A percentile compares a stretch with the other conserved stretches of the same genome.
Evolutionary conservation across 2,888 invertebrate genomes (phyloP).

Genomic region (Caenorhabditis becei): DNA sequence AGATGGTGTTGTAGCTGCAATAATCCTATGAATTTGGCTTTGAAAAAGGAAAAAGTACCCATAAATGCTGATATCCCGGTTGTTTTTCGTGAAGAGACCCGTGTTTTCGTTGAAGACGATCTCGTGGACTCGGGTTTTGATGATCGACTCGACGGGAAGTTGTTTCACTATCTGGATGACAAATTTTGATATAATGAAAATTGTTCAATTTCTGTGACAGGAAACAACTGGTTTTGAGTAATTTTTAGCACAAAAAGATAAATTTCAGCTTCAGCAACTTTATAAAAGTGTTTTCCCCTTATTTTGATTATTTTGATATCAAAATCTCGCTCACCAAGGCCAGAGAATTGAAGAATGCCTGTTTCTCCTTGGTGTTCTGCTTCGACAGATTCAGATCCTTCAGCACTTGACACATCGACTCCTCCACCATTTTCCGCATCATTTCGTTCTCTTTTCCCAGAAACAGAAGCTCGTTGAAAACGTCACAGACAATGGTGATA

Average conservation of each 20-base stretch:
- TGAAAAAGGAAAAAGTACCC: constrained; percentile 13
- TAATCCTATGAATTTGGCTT: not conserved
- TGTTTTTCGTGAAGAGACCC: constrained; percentile 37
- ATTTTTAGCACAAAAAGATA: no score
- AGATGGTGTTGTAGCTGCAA: constrained; percentile 41
- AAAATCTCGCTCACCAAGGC: constrained; percentile 20
- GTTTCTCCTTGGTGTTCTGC: constrained; percentile 51
- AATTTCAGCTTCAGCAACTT: no score
- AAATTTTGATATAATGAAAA: no score
- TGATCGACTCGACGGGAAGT: constrained; percentile 39
- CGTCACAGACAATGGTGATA: constrained; percentile 41
- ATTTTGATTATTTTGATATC: no score
- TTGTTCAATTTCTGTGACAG: no score
- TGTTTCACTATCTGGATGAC: constrained; percentile 44
- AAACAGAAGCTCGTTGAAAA: constrained; percentile 45
- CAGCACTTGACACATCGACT: constrained; percentile 34
- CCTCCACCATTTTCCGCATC: constrained; percentile 26
- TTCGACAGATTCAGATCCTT: constrained; percentile 38
- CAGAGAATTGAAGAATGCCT: constrained; percentile 53
- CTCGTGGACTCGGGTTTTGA: constrained; percentile 45
- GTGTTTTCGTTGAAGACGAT: constrained; percentile 48
- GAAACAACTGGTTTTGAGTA: no score
- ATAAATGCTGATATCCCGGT: constrained; percentile 30
- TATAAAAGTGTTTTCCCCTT: no score
- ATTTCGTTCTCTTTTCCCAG: constrained; percentile 37